phyloP scores from a whole-genome alignment of 1,140 invertebrate species.

The Drosophila eugracilis region DNA sequence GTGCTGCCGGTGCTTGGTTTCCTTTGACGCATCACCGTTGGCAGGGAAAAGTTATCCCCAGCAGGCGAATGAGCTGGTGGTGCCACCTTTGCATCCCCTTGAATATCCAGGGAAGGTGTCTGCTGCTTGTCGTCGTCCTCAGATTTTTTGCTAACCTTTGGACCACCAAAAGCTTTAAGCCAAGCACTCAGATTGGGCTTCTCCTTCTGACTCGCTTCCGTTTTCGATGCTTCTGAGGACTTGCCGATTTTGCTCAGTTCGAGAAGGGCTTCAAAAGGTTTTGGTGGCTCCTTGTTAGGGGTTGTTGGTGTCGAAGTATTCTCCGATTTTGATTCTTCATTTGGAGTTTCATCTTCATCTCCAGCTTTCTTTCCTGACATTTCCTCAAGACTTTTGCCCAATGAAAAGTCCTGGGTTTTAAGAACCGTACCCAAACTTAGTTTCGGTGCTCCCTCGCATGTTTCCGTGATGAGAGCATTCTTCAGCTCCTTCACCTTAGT shows the following conservation, averaged over 20 bases:
- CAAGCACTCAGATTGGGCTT: slow-evolving; percentile 95
- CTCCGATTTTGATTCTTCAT: slow-evolving; percentile 52
- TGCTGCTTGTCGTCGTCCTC: slow-evolving; percentile 83
- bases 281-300: slow-evolving; percentile 48
- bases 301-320: slow-evolving; percentile 26
- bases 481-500: slow-evolving; percentile 86
- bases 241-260: slow-evolving; percentile 58
- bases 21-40: slow-evolving; percentile 85
- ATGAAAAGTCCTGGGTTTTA: slow-evolving; percentile 87
- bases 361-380: slow-evolving; percentile 84
- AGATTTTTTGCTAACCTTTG: slow-evolving; percentile 86
- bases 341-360: slow-evolving; percentile 54
- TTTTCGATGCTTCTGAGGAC: slow-evolving; percentile 19
- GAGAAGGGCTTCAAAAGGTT: slow-evolving; percentile 60
- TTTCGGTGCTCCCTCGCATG: slow-evolving; percentile 89
- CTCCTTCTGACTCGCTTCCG: slow-evolving; percentile 84
- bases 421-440: slow-evolving; percentile 92
- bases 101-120: slow-evolving; percentile 6
- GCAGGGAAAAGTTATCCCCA: slow-evolving; percentile 71
- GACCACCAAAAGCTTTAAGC: slow-evolving; percentile 95
- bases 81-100: slow-evolving; percentile 36
- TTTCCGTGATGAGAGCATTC: slow-evolving; percentile 86
- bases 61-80: slow-evolving; percentile 67
- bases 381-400: slow-evolving; percentile 87
- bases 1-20: slow-evolving; percentile 90